Evolutionary conservation across 2,113 vertebrate genomes (phyloP).

Genomic region (Mellivora capensis): DNA sequence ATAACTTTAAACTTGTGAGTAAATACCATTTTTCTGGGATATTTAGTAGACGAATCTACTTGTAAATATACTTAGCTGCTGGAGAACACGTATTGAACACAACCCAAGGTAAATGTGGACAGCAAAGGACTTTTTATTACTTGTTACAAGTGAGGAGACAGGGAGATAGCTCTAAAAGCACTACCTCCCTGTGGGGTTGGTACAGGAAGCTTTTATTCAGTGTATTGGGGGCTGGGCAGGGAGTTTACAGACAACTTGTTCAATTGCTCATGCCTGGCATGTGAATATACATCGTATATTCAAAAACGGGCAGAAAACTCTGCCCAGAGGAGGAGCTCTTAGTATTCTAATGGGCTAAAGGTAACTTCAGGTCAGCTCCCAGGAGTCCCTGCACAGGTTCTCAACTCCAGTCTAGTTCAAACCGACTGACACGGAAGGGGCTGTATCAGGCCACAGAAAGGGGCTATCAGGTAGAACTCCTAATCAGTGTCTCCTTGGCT

Average conservation of each 20-base stretch:
- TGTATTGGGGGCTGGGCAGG: not conserved
- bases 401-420: not conserved
- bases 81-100: not conserved
- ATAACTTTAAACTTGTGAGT: not conserved
- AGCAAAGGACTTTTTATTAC: not conserved
- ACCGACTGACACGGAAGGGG: not conserved
- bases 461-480: not conserved
- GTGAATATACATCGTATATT: not conserved
- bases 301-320: not conserved
- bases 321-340: not conserved
- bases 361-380: not conserved
- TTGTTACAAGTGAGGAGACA: not conserved
- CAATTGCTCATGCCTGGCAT: not conserved
- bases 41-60: not conserved
- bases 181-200: not conserved
- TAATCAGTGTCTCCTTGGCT: not conserved
- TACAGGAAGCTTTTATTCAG: not conserved
- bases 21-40: not conserved
- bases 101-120: not conserved
- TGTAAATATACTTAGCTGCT: conserved; percentile 30
- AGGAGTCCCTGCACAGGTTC: not conserved
- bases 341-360: not conserved
- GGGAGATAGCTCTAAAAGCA: not conserved
- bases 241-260: not conserved
- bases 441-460: not conserved